Evolutionary conservation across 2,888 invertebrate genomes (phyloP).

Genomic region (Alitta virens): DNA sequence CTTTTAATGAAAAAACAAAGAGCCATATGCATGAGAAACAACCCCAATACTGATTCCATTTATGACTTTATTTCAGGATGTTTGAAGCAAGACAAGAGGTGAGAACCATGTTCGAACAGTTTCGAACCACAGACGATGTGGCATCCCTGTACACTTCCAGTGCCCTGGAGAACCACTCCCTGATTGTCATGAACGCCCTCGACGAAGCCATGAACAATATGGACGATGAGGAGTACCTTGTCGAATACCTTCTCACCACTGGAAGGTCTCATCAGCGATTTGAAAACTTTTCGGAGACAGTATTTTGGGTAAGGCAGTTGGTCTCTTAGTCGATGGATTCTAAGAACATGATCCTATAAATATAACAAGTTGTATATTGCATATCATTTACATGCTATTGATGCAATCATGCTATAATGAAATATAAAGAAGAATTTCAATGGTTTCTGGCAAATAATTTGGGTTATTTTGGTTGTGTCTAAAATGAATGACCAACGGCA

Average conservation of each 20-base stretch:
- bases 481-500: too few relatives aligned
- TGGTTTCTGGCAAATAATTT: too few relatives aligned
- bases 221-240: conserved; percentile 80
- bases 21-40: too few relatives aligned
- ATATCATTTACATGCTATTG: too few relatives aligned
- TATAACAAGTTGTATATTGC: too few relatives aligned
- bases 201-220: conserved; percentile 84
- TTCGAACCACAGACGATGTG: conserved; percentile 73
- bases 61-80: conserved; percentile 70
- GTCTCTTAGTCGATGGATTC: too few relatives aligned
- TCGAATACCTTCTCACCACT: conserved; percentile 77
- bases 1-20: too few relatives aligned
- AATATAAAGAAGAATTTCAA: too few relatives aligned
- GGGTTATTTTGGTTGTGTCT: too few relatives aligned
- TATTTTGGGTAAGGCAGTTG: conserved; percentile 73
- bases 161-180: conserved; percentile 82
- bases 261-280: conserved; percentile 81
- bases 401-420: too few relatives aligned
- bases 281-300: conserved; percentile 81
- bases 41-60: too few relatives aligned
- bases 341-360: too few relatives aligned
- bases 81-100: conserved; percentile 83
- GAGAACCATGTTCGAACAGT: conserved; percentile 63
- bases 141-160: conserved; percentile 77
- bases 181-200: conserved; percentile 81